Conservation (phyloP, 2,113 vertebrate species). For the Hyaena hyaena region DNA sequence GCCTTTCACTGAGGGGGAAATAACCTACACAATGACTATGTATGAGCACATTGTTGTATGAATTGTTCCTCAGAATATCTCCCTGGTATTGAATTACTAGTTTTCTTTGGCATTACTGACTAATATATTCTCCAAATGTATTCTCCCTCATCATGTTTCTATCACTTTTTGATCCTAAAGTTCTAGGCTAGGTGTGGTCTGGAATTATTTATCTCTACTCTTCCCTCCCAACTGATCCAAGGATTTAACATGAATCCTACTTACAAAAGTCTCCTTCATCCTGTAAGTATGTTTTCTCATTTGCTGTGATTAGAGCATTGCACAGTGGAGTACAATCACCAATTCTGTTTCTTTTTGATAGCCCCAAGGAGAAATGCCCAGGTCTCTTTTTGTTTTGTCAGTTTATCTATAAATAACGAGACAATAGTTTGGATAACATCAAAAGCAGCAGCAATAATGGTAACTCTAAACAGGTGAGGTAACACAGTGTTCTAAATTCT, state of each 20-base stretch:
- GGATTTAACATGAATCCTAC: not conserved
- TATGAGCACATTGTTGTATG: not conserved
- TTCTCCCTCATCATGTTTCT: not conserved
- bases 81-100: not conserved
- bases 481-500: not conserved
- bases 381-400: not conserved
- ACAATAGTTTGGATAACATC: not conserved
- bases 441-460: not conserved
- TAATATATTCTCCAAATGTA: not conserved
- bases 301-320: not conserved
- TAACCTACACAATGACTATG: not conserved
- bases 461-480: not conserved
- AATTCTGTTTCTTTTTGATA: not conserved
- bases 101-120: not conserved
- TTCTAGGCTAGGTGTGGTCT: not conserved
- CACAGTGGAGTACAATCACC: not conserved
- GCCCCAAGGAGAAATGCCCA: not conserved
- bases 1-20: not conserved
- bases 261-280: not conserved
- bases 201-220: not conserved
- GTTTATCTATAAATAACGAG: not conserved
- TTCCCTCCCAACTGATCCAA: not conserved
- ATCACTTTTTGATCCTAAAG: not conserved
- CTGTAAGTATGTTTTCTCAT: not conserved
- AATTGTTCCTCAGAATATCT: not conserved